phyloP scores from a whole-genome alignment of 1,140 invertebrate species.

The Tetragnatha versicolor region DNA sequence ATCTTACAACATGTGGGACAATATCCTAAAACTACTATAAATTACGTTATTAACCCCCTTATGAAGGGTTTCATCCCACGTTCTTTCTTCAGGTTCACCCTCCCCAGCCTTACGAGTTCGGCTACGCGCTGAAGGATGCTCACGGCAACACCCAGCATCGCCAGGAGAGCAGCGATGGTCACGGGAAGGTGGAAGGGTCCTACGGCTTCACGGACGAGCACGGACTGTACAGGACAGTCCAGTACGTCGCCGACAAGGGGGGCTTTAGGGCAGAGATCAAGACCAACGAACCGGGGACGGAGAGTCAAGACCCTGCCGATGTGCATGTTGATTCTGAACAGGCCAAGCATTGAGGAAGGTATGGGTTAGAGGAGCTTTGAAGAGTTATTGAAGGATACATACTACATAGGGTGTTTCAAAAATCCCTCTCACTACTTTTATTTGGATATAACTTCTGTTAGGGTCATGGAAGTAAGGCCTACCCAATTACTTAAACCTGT shows the following conservation, averaged over 20 bases:
- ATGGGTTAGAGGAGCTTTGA: too few relatives aligned
- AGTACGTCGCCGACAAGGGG: constrained; percentile 58
- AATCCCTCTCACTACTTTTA: too few relatives aligned
- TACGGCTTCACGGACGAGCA: constrained; percentile 54
- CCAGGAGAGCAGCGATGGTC: constrained; percentile 54
- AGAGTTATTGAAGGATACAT: too few relatives aligned
- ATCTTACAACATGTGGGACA: not conserved
- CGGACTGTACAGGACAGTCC: constrained; percentile 55
- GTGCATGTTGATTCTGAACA: constrained; percentile 25
- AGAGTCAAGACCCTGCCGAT: constrained; percentile 46
- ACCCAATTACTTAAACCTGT: too few relatives aligned
- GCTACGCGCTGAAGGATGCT: constrained; percentile 44
- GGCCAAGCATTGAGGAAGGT: constrained; percentile 2
- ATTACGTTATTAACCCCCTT: not conserved
- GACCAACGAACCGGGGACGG: constrained; percentile 58
- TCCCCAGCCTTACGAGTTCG: constrained; percentile 53
- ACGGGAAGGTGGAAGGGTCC: constrained; percentile 51
- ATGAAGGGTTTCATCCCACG: not conserved
- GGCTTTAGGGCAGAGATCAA: constrained; percentile 57
- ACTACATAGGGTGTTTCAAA: too few relatives aligned
- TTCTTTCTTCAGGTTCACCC: not conserved
- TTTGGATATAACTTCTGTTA: too few relatives aligned
- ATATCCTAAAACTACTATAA: not conserved
- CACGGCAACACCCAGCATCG: constrained; percentile 37
- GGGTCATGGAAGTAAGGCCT: too few relatives aligned